These are phyloP conservation scores for Eristalinus aeneus DNA, from an alignment of 2,888 invertebrate species.

Conservation along the genomic window DNA sequence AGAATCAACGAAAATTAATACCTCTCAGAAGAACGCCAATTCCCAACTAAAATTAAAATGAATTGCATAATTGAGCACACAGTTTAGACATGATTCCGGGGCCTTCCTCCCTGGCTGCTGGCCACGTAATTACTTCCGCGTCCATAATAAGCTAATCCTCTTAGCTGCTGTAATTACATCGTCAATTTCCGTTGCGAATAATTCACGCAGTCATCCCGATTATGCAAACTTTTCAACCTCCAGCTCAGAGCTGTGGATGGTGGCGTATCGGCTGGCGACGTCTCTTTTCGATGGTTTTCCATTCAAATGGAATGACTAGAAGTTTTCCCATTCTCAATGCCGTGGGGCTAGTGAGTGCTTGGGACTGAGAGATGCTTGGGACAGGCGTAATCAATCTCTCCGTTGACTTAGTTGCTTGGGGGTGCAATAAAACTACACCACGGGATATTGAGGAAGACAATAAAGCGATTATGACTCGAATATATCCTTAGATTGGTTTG, in stretches of 20 bases:
- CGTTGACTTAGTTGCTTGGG: background rate
- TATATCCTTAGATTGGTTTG: background rate
- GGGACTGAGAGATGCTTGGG: background rate
- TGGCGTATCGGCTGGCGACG: too few relatives aligned
- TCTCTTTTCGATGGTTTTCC: background rate
- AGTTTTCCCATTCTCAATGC: background rate
- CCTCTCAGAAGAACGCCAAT: too few relatives aligned
- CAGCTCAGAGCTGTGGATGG: too few relatives aligned
- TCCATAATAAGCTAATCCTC: background rate
- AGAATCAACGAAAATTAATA: too few relatives aligned
- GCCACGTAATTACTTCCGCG: background rate
- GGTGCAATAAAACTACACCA: background rate
- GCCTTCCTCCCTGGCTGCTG: background rate
- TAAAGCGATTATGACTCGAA: background rate
- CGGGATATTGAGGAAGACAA: background rate
- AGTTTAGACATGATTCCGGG: background rate
- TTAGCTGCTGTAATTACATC: background rate
- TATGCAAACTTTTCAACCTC: background rate
- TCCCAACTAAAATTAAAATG: background rate
- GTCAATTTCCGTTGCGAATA: conserved; percentile 2
- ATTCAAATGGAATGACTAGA: background rate
- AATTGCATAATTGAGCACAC: background rate
- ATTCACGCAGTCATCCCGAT: background rate
- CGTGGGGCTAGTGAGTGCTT: background rate
- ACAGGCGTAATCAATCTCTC: background rate